These are phyloP conservation scores for Xenopus tropicalis DNA, from an alignment of 2,113 vertebrate genomes.

Conservation along the genomic window DNA sequence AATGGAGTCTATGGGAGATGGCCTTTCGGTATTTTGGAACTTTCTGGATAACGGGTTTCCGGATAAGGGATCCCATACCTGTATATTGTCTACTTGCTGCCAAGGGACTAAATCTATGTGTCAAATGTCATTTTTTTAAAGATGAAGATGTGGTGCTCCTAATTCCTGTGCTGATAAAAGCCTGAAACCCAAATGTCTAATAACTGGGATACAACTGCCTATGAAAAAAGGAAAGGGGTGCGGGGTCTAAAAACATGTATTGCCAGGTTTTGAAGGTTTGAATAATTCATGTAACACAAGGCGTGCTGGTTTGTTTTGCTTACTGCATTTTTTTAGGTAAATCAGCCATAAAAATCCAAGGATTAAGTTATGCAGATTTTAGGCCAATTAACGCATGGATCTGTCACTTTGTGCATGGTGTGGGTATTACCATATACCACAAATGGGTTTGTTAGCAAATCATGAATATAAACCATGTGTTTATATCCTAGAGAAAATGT, in stretches of 20 bases:
- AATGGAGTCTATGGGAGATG: too few relatives aligned
- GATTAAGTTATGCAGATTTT: constrained; percentile 35
- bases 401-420: constrained; percentile 22
- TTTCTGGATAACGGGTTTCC: too few relatives aligned
- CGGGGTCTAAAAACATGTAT: not conserved
- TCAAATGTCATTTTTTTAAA: too few relatives aligned
- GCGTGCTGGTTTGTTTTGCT: constrained; percentile 10
- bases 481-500: not conserved
- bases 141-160: too few relatives aligned
- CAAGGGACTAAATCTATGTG: too few relatives aligned
- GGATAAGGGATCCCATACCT: too few relatives aligned
- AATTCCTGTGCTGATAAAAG: too few relatives aligned
- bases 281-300: constrained; percentile 32
- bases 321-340: constrained; percentile 17
- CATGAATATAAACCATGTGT: constrained; percentile 23
- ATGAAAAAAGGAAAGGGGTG: not conserved
- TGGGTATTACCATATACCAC: not conserved
- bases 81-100: too few relatives aligned
- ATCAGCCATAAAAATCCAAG: constrained; percentile 18
- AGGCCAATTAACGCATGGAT: constrained; percentile 31
- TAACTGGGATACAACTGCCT: not conserved
- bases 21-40: too few relatives aligned
- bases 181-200: too few relatives aligned
- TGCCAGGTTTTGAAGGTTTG: not conserved
- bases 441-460: constrained; percentile 34